Base-by-base conservation (phyloP, 2,888 invertebrate genomes). In the Agonopterix heracliana region DNA sequence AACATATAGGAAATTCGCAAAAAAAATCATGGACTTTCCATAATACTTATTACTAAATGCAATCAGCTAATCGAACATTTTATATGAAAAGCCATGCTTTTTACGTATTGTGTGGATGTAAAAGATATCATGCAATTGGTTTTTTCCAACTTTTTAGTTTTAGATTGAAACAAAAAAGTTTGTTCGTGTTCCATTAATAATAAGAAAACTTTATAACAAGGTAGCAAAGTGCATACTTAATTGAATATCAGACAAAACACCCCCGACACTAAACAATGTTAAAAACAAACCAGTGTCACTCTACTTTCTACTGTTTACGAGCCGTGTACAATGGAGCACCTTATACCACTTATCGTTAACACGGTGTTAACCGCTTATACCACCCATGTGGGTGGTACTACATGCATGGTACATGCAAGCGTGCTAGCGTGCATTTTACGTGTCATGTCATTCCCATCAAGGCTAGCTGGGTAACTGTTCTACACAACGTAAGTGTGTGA, bases 401-500 rank as follows among this genome's bases (percentile, higher is more conserved):
- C 45, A 45, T 45, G 45, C 45, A 45, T n/a, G 41, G 10, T 13
- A 41, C 45, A 45, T 45, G 45, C 45, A 45, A 13, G 11, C n/a
- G 34, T 46, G 40, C 34, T 26, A 26, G 46, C 46, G 12, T 40
- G 46, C 46, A 46, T 46, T 41, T 12, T 41, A 26, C 40, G 26
- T 46, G 46, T 46, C 40, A 40, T 46, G 46, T 46, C 26, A 40
- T 26, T 46, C 26, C 26, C 46, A 46, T 46, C 26, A 45, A 8
- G 9, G 40, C 11, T 34, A 36, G 45, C 17, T n/a, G 10, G 43
- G 10, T 44, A 26, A 13, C 38, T n/a, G 10, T 10, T n/a, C n/a
- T 38, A 38, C 38, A 38, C n/a, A n/a, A 38, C 38, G 10, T 11
- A n/a, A 38, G 38, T 11, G 11, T 38, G 38, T 2, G 38, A 10